Conservation (phyloP, 2,113 vertebrate species). For the Xyrauchen texanus region DNA sequence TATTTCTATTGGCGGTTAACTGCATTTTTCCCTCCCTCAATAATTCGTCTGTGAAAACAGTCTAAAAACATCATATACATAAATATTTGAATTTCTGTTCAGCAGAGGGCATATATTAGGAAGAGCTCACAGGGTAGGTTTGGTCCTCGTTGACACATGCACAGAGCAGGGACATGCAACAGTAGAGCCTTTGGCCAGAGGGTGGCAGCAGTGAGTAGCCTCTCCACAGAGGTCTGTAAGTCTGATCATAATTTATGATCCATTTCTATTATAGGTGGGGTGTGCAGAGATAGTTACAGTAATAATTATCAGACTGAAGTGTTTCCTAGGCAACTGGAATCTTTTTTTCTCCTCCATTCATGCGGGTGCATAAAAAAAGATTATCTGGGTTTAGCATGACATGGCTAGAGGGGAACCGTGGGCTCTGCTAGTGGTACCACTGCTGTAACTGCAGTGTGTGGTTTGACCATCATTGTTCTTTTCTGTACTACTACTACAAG, state of each 20-base stretch:
- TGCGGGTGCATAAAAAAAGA: constrained; percentile 71
- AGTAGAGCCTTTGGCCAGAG: constrained; percentile 66
- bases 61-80: constrained; percentile 61
- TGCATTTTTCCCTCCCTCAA: constrained; percentile 70
- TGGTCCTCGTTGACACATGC: constrained; percentile 12
- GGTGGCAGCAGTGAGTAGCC: constrained; percentile 84
- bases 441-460: constrained; percentile 55
- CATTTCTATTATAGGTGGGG: constrained; percentile 98
- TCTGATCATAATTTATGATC: constrained; percentile 92
- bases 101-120: constrained; percentile 52
- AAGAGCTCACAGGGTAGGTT: constrained; percentile 27
- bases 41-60: constrained; percentile 66
- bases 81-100: constrained; percentile 57
- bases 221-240: constrained; percentile 84
- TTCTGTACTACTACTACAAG: not conserved
- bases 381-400: constrained; percentile 84
- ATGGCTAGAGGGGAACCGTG: constrained; percentile 75
- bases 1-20: constrained; percentile 74
- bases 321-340: constrained; percentile 94
- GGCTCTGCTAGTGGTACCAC: constrained; percentile 54
- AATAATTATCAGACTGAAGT: constrained; percentile 96
- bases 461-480: constrained; percentile 6
- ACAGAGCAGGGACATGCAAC: not conserved
- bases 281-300: constrained; percentile 96
- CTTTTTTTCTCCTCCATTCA: constrained; percentile 74